phyloP scores from a whole-genome alignment of 1,140 invertebrate genomes.

The Thereuonema tuberculata region DNA sequence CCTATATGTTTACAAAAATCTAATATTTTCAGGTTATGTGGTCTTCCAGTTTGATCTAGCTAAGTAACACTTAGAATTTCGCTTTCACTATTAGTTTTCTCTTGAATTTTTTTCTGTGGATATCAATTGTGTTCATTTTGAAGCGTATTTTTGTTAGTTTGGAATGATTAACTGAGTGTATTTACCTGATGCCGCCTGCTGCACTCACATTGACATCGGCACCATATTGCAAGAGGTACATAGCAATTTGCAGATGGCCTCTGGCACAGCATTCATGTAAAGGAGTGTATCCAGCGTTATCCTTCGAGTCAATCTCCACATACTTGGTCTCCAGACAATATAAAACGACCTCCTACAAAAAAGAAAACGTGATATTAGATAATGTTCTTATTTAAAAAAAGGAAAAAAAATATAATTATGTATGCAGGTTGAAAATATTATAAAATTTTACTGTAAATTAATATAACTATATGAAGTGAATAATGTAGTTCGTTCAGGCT shows the following conservation, averaged over 20 bases:
- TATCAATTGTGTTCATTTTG: too few relatives aligned
- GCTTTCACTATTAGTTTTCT: too few relatives aligned
- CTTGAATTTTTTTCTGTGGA: too few relatives aligned
- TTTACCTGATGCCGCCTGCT: conserved; percentile 72
- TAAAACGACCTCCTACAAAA: conserved; percentile 62
- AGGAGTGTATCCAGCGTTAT: conserved; percentile 88
- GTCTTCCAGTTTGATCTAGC: too few relatives aligned
- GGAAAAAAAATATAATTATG: conserved; percentile 20
- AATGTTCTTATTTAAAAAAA: conserved; percentile 1
- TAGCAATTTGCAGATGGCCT: conserved; percentile 71
- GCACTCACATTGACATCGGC: conserved; percentile 79
- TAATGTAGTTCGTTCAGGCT: too few relatives aligned
- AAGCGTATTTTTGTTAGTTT: too few relatives aligned
- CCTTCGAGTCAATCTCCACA: conserved; percentile 65
- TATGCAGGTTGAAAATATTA: conserved; percentile 4
- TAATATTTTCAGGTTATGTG: too few relatives aligned
- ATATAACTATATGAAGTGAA: too few relatives aligned
- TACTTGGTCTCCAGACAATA: conserved; percentile 76
- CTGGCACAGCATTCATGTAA: conserved; percentile 78
- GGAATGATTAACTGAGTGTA: too few relatives aligned
- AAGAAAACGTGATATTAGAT: background rate
- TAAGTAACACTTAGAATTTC: too few relatives aligned
- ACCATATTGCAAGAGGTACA: conserved; percentile 60
- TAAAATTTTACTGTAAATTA: too few relatives aligned
- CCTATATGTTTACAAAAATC: too few relatives aligned